phyloP scores from a whole-genome alignment of 2,888 invertebrate genomes.

The Pycnomerus fuliginosus region DNA sequence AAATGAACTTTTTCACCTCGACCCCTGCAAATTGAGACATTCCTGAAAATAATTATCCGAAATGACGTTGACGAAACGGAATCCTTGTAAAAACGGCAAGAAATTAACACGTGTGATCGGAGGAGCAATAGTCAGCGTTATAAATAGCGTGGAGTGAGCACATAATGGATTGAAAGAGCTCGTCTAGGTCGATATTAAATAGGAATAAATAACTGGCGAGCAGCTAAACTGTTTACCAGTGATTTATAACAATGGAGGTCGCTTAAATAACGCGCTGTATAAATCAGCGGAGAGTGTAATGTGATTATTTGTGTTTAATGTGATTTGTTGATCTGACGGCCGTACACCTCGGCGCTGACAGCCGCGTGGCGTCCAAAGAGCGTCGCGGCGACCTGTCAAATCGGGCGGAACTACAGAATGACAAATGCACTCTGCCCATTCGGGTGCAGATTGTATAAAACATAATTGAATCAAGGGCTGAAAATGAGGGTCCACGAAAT shows the following conservation, averaged over 20 bases:
- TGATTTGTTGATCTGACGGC: constrained; percentile 53
- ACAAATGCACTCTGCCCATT: constrained; percentile 53
- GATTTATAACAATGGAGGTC: constrained; percentile 44
- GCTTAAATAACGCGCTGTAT: constrained; percentile 51
- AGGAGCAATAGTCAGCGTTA: constrained; percentile 6
- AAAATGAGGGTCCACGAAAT: constrained; percentile 8
- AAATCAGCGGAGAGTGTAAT: constrained; percentile 54
- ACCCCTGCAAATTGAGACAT: too few relatives aligned
- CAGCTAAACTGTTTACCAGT: constrained; percentile 36
- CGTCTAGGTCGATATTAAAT: constrained; percentile 31
- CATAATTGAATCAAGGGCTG: constrained; percentile 49
- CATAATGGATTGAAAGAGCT: background rate
- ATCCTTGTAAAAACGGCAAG: too few relatives aligned
- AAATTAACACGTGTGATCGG: constrained; percentile 8
- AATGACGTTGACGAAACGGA: too few relatives aligned
- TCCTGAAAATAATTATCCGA: too few relatives aligned
- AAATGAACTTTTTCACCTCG: too few relatives aligned
- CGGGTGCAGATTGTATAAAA: constrained; percentile 54
- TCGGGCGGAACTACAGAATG: constrained; percentile 52
- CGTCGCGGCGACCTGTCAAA: constrained; percentile 51
- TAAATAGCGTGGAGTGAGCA: constrained; percentile 4
- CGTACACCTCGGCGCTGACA: constrained; percentile 51
- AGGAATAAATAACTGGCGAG: constrained; percentile 36
- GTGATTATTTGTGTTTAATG: constrained; percentile 55
- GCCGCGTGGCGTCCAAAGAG: constrained; percentile 52